Conservation (phyloP, 2,113 vertebrate genomes). For the Corvus moneduloides region DNA sequence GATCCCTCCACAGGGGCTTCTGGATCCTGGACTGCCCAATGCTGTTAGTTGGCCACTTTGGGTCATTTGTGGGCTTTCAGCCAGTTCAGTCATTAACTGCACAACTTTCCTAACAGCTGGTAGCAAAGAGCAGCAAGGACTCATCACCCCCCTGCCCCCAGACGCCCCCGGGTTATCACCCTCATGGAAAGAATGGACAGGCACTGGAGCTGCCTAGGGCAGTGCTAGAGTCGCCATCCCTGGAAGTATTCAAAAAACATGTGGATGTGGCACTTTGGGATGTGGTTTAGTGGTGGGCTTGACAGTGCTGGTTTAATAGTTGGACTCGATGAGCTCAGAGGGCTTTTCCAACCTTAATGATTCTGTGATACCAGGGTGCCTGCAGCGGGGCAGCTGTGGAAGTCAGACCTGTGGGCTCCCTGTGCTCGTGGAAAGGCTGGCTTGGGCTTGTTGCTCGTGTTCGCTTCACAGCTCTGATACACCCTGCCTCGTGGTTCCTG, state of each 20-base stretch:
- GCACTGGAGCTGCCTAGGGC: not conserved
- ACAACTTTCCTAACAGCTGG: not conserved
- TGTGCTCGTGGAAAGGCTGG: rapidly evolving
- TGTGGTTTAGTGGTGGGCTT: not conserved
- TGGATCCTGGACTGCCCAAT: rapidly evolving
- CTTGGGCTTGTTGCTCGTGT: not conserved
- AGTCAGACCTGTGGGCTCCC: too few relatives aligned
- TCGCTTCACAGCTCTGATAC: not conserved
- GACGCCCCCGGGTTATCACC: rapidly evolving
- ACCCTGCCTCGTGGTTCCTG: not conserved
- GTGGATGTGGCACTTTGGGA: not conserved
- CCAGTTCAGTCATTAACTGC: too few relatives aligned
- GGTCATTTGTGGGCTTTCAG: not conserved
- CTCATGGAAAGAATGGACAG: not conserved
- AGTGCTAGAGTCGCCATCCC: not conserved
- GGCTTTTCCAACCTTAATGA: not conserved
- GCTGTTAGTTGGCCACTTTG: not conserved
- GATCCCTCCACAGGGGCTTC: not conserved
- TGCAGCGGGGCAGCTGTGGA: not conserved
- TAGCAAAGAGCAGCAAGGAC: rapidly evolving
- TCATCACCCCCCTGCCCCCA: rapidly evolving
- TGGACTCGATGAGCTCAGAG: not conserved
- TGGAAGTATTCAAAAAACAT: not conserved
- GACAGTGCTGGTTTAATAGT: not conserved
- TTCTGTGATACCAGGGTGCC: rapidly evolving